Evolutionary conservation across 2,888 invertebrate genomes (phyloP).

Genomic region (Dioctria rufipes): DNA sequence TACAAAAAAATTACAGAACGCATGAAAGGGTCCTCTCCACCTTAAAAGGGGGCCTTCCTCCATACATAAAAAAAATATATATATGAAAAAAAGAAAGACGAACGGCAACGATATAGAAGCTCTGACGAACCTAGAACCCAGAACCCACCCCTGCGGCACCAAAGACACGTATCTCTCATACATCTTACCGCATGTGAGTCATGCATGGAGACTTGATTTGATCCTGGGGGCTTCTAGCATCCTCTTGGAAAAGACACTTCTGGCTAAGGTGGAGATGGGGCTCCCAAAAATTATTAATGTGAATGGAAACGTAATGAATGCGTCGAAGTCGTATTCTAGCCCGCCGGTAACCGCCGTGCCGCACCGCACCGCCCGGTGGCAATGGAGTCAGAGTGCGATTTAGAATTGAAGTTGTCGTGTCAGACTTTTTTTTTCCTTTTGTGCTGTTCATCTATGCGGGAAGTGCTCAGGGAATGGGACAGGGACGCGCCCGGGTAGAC

Average conservation of each 20-base stretch:
- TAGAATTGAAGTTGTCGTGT: constrained; percentile 53
- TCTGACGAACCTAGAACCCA: background rate
- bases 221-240: constrained; percentile 46
- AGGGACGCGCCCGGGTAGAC: constrained; percentile 15
- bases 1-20: constrained; percentile 50
- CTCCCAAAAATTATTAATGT: constrained; percentile 57
- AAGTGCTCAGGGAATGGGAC: constrained; percentile 1
- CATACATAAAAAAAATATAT: too few species aligned
- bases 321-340: constrained; percentile 54
- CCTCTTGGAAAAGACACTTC: constrained; percentile 35
- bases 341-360: constrained; percentile 21
- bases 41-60: background rate
- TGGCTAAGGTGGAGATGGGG: constrained; percentile 50
- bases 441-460: constrained; percentile 51
- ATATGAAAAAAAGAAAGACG: constrained; percentile 23
- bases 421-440: constrained; percentile 52
- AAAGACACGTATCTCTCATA: constrained; percentile 55
- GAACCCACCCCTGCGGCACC: constrained; percentile 28
- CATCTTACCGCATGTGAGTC: constrained; percentile 57
- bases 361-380: constrained; percentile 11
- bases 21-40: background rate
- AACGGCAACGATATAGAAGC: constrained; percentile 21
- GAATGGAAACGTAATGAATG: constrained; percentile 59
- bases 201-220: constrained; percentile 58
- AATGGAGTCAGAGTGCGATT: constrained; percentile 32